Evolutionary conservation across 2,113 vertebrate species (phyloP).

Genomic region (Falcunculus frontatus): DNA sequence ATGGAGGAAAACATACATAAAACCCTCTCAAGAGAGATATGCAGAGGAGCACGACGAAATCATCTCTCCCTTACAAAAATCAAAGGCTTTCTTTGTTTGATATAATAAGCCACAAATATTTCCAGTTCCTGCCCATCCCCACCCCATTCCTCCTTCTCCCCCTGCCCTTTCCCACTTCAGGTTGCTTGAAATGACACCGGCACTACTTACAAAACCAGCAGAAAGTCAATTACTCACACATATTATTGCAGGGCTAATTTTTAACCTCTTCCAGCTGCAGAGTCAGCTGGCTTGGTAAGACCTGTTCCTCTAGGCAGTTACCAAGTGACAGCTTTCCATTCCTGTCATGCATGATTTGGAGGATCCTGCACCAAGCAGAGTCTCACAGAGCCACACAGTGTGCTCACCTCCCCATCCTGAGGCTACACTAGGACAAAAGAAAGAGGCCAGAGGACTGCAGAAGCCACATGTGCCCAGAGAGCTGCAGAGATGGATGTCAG

Average conservation of each 20-base stretch:
- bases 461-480: not conserved
- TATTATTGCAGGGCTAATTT: not conserved
- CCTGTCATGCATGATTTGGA: not conserved
- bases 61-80: not conserved
- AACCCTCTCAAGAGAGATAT: not conserved
- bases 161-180: not conserved
- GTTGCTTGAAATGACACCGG: accelerated
- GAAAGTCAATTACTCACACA: not conserved
- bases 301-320: not conserved
- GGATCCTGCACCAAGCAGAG: not conserved
- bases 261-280: conserved; percentile 1
- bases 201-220: not conserved
- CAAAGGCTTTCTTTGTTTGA: not conserved
- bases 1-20: not conserved
- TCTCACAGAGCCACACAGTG: not conserved
- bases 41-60: not conserved
- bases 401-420: not conserved
- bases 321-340: not conserved
- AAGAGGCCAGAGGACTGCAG: not conserved
- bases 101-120: not conserved
- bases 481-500: not conserved
- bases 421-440: not conserved
- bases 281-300: not conserved
- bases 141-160: not conserved
- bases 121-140: not conserved